Conservation (phyloP, 2,888 invertebrate genomes). For the Synanthedon andrenaeformis region DNA sequence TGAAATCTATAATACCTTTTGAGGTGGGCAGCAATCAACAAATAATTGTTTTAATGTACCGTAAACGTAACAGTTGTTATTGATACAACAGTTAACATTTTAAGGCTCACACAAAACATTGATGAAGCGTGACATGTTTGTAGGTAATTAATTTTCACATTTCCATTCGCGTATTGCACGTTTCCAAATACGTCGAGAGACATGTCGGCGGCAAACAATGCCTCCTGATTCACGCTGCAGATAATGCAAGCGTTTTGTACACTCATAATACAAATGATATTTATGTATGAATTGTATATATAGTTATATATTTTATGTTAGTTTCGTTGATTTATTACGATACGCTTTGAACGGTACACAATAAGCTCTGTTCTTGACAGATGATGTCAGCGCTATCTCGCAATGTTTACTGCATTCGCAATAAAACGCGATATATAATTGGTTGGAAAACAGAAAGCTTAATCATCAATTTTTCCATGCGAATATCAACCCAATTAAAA, state of each 20-base stretch:
- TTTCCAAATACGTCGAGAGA: slow-evolving; percentile 31
- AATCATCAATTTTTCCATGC: not conserved
- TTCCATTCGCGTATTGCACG: slow-evolving; percentile 11
- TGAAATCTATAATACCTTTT: too few species aligned
- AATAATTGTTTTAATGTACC: too few species aligned
- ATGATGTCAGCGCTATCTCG: not conserved
- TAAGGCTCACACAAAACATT: slow-evolving; percentile 2
- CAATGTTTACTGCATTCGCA: not conserved
- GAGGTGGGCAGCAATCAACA: too few species aligned
- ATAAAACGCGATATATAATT: slow-evolving; percentile 14
- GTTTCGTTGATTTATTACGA: not conserved
- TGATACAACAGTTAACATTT: too few species aligned
- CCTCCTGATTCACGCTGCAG: slow-evolving; percentile 34
- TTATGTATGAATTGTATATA: not conserved
- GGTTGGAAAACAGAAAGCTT: slow-evolving; percentile 18
- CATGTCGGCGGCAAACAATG: slow-evolving; percentile 38
- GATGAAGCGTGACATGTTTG: slow-evolving; percentile 11
- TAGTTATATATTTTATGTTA: too few species aligned
- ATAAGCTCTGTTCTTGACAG: not conserved
- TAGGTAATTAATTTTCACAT: slow-evolving; percentile 22
- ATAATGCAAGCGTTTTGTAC: slow-evolving; percentile 35
- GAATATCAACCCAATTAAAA: too few species aligned
- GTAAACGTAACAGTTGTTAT: too few species aligned
- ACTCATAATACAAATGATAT: slow-evolving; percentile 7
- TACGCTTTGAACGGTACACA: not conserved